Evolutionary conservation across 2,888 invertebrate species (phyloP).

Genomic region (Anarsia innoxiella): DNA sequence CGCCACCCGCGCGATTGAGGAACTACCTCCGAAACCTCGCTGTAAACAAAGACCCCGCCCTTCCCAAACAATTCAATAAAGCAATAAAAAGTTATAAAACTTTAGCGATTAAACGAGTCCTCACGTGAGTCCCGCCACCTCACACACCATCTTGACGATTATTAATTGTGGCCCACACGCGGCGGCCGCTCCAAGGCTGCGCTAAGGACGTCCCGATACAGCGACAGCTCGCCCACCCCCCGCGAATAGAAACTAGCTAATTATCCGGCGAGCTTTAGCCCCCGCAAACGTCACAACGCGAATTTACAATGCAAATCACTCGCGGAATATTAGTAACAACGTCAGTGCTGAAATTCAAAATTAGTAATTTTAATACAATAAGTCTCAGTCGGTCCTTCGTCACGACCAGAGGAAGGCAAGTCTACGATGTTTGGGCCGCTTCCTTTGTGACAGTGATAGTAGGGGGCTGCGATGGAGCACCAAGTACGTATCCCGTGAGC

Average conservation of each 20-base stretch:
- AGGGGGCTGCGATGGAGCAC: slow-evolving; percentile 60
- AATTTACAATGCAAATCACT: slow-evolving; percentile 74
- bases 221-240: slow-evolving; percentile 36
- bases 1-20: slow-evolving; percentile 53
- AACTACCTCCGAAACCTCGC: slow-evolving; percentile 53
- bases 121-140: slow-evolving; percentile 28
- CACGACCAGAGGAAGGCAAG: slow-evolving; percentile 61
- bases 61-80: slow-evolving; percentile 29
- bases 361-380: slow-evolving; percentile 71
- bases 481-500: slow-evolving; percentile 59
- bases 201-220: slow-evolving; percentile 50
- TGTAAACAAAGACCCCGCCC: slow-evolving; percentile 50
- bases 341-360: slow-evolving; percentile 70
- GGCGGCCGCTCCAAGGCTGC: slow-evolving; percentile 32
- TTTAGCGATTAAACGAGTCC: slow-evolving; percentile 30
- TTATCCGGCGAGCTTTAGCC: slow-evolving; percentile 68
- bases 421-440: slow-evolving; percentile 47
- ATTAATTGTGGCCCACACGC: slow-evolving; percentile 32
- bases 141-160: slow-evolving; percentile 27
- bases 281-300: slow-evolving; percentile 61
- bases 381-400: slow-evolving; percentile 67
- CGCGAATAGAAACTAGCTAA: slow-evolving; percentile 72
- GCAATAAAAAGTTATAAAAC: slow-evolving; percentile 32
- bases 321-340: slow-evolving; percentile 71
- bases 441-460: slow-evolving; percentile 32